phyloP scores from a whole-genome alignment of 1,140 invertebrate genomes.

The Pseudoatta argentina region DNA sequence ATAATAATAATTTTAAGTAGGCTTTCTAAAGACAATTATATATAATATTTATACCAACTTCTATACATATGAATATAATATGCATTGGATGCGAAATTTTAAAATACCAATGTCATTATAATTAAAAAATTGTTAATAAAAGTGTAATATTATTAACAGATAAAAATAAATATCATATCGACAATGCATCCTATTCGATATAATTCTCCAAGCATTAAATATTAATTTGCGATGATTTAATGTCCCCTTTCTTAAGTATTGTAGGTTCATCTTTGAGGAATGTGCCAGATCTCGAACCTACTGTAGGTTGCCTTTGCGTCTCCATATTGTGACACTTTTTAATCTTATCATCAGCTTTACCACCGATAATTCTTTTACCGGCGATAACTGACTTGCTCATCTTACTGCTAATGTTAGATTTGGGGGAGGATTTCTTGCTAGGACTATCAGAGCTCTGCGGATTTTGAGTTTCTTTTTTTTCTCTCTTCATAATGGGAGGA shows the following conservation, averaged over 20 bases:
- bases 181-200: constrained; percentile 17
- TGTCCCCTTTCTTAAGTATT: constrained; percentile 86
- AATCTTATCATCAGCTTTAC: constrained; percentile 77
- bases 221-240: constrained; percentile 83
- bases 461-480: constrained; percentile 78
- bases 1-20: constrained; percentile 23
- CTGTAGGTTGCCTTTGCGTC: constrained; percentile 81
- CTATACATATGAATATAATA: constrained; percentile 6
- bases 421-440: constrained; percentile 82
- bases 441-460: constrained; percentile 80
- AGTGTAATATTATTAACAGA: neutral
- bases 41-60: neutral
- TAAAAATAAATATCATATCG: neutral
- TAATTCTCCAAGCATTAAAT: constrained; percentile 68
- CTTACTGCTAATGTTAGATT: constrained; percentile 76
- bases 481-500: constrained; percentile 65
- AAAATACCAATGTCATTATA: neutral
- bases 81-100: constrained; percentile 11
- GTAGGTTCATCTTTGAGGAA: constrained; percentile 91
- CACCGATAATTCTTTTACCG: constrained; percentile 41
- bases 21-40: constrained; percentile 12
- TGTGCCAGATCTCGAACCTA: constrained; percentile 89
- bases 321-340: constrained; percentile 83
- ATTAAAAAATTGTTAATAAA: constrained; percentile 18
- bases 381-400: constrained; percentile 68